phyloP scores from a whole-genome alignment of 2,888 invertebrate genomes.

The Phengaris alcon region DNA sequence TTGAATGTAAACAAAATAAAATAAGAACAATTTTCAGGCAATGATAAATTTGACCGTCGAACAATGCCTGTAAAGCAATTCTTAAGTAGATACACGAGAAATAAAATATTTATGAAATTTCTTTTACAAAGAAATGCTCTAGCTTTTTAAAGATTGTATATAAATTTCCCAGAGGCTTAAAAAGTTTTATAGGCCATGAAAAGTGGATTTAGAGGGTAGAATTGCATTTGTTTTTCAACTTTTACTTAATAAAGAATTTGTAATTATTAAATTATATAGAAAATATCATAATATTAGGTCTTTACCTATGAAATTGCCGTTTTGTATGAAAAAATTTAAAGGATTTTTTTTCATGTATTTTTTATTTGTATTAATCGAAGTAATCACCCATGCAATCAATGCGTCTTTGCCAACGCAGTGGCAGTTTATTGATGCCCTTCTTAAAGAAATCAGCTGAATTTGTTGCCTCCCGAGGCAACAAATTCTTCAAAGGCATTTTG shows the following conservation, averaged over 20 bases:
- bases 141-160: conserved; percentile 24
- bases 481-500: no score
- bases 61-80: conserved; percentile 1
- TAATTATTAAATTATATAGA: neutral
- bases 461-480: no score
- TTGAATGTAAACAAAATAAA: neutral
- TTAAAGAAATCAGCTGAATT: no score
- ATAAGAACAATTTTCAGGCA: neutral
- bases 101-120: conserved; percentile 24
- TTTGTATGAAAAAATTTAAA: no score
- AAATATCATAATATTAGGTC: neutral
- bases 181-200: conserved; percentile 19
- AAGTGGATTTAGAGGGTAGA: conserved; percentile 1
- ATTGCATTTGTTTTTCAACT: conserved; percentile 16
- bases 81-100: neutral
- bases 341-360: no score
- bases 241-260: neutral
- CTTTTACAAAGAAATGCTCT: conserved; percentile 13
- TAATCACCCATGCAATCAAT: no score
- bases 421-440: no score
- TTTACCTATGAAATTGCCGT: no score
- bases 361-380: no score
- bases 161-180: conserved; percentile 24
- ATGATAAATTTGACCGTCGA: conserved; percentile 11
- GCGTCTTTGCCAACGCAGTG: no score